Evolutionary conservation across 2,888 invertebrate genomes (phyloP).

Genomic region (Tinea semifulvella): DNA sequence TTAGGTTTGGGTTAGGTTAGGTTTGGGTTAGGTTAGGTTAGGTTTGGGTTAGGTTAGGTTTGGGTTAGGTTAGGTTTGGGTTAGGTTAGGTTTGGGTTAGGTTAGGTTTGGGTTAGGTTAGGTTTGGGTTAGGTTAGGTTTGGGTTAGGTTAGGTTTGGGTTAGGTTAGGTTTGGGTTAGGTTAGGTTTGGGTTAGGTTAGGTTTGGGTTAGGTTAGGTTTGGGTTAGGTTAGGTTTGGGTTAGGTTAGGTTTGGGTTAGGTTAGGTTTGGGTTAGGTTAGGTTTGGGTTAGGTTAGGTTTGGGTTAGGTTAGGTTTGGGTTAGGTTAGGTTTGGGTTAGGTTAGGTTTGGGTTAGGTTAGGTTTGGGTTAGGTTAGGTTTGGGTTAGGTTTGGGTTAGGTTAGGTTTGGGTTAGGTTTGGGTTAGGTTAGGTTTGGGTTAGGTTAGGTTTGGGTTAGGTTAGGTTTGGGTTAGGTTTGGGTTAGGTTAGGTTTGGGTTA

Average conservation of each 20-base stretch:
- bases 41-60: not conserved
- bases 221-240: slow-evolving; percentile 14
- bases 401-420: no score
- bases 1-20: slow-evolving; percentile 1
- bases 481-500: no score
- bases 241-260: slow-evolving; percentile 16
- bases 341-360: no score
- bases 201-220: slow-evolving; percentile 15
- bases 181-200: slow-evolving; percentile 15
- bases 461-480: no score
- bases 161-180: slow-evolving; percentile 4
- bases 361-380: no score
- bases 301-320: no score
- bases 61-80: not conserved
- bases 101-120: slow-evolving; percentile 1
- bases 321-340: no score
- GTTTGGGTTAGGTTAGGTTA: not conserved
- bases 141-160: not conserved
- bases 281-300: no score
- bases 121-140: slow-evolving; percentile 1
- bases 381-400: no score
- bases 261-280: slow-evolving; percentile 17
- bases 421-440: no score
- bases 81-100: not conserved
- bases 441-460: no score